Conservation (phyloP, 2,113 vertebrate species). For the Zosterops borbonicus region DNA sequence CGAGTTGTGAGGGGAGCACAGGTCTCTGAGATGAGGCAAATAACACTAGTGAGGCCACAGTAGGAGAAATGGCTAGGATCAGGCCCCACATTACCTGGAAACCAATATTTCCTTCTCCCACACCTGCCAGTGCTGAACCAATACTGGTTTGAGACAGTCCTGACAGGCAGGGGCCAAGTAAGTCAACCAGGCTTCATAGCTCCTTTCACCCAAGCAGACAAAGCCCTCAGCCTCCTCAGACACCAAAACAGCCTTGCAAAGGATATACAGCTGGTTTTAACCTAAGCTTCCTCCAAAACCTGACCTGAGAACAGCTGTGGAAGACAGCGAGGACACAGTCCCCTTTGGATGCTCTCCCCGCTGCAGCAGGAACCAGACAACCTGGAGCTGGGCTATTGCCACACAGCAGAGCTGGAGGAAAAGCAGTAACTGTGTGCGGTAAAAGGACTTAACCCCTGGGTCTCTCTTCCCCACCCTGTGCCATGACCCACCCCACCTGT, state of each 20-base stretch:
- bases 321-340: background rate
- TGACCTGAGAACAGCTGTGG: background rate
- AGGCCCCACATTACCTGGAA: background rate
- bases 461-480: background rate
- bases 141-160: background rate
- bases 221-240: background rate
- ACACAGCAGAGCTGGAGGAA: background rate
- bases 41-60: rapidly evolving
- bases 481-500: background rate
- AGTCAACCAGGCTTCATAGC: background rate
- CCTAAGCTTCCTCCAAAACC: background rate
- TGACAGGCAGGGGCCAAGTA: rapidly evolving
- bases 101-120: background rate
- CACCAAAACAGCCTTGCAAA: background rate
- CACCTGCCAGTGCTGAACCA: background rate
- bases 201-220: background rate
- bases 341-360: rapidly evolving
- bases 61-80: background rate
- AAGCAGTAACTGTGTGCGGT: rapidly evolving
- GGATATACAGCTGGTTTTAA: background rate
- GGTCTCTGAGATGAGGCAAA: background rate
- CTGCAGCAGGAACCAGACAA: background rate
- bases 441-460: rapidly evolving
- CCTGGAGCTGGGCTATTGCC: background rate
- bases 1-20: background rate